A percentile compares a stretch with the other conserved stretches of the same genome.
Evolutionary conservation across 92 coral and sea anemone genomes (phyloP).

Genomic region (Zoanthus sociatus): DNA sequence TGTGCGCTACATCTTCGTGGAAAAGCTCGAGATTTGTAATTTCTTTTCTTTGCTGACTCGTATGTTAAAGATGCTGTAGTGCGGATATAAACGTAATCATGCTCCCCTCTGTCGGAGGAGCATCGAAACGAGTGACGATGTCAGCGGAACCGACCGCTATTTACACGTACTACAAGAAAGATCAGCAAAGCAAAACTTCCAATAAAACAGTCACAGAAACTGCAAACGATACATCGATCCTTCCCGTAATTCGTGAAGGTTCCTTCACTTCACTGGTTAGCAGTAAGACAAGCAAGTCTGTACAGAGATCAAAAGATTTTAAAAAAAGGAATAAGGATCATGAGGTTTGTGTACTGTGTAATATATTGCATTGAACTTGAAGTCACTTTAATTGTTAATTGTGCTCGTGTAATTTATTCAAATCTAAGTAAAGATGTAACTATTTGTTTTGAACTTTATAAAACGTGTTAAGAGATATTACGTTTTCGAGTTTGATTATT

Average conservation of each 20-base stretch:
- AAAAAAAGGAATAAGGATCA: not conserved
- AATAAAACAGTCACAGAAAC: conserved; percentile 30
- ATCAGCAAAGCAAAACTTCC: conserved; percentile 9
- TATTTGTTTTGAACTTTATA: not conserved
- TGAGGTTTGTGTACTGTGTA: not conserved
- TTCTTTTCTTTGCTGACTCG: not conserved
- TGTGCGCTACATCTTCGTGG: not conserved
- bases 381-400: not conserved
- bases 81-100: not conserved
- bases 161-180: not conserved
- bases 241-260: conserved; percentile 79
- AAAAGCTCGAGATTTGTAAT: not conserved
- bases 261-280: conserved; percentile 77
- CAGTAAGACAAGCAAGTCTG: conserved; percentile 50
- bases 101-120: conserved; percentile 19
- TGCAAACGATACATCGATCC: conserved; percentile 50
- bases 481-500: too few relatives aligned
- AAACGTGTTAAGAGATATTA: too few relatives aligned
- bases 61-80: not conserved
- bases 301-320: not conserved
- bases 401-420: not conserved
- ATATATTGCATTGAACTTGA: not conserved
- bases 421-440: not conserved
- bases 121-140: not conserved
- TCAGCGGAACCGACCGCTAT: conserved; percentile 25